Conservation (phyloP, 2,888 invertebrate species). For the Leucophenga montana region DNA sequence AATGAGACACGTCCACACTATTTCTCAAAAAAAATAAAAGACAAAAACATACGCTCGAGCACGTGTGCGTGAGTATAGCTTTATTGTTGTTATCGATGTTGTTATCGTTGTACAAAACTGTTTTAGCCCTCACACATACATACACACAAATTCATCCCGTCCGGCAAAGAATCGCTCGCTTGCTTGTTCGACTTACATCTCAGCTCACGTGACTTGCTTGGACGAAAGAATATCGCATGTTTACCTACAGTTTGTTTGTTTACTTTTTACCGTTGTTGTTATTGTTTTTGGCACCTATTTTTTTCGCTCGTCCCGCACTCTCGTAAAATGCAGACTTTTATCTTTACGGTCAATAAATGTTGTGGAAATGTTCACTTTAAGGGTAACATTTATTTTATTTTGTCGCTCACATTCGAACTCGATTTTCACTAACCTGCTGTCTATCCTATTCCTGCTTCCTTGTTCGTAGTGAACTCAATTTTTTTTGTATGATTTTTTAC, state of each 20-base stretch:
- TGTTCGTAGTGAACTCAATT: too few species aligned
- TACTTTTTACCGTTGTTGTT: constrained; percentile 1
- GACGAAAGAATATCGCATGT: constrained; percentile 43
- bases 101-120: constrained; percentile 1
- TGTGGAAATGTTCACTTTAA: constrained; percentile 41
- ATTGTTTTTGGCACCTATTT: constrained; percentile 57
- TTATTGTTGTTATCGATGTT: constrained; percentile 1
- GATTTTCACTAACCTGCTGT: background rate
- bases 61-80: background rate
- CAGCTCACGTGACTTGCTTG: constrained; percentile 1
- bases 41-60: too few species aligned
- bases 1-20: too few species aligned
- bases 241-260: constrained; percentile 53
- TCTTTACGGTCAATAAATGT: constrained; percentile 60
- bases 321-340: constrained; percentile 51
- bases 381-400: constrained; percentile 47
- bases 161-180: background rate
- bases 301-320: constrained; percentile 21
- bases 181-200: too few species aligned
- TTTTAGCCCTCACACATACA: background rate
- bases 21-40: too few species aligned
- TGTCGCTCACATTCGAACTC: background rate
- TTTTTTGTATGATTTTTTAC: too few species aligned
- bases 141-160: background rate
- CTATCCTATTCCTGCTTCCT: too few species aligned